phyloP scores from a whole-genome alignment of 1,140 invertebrate species.

The Bilobella aurantiaca region DNA sequence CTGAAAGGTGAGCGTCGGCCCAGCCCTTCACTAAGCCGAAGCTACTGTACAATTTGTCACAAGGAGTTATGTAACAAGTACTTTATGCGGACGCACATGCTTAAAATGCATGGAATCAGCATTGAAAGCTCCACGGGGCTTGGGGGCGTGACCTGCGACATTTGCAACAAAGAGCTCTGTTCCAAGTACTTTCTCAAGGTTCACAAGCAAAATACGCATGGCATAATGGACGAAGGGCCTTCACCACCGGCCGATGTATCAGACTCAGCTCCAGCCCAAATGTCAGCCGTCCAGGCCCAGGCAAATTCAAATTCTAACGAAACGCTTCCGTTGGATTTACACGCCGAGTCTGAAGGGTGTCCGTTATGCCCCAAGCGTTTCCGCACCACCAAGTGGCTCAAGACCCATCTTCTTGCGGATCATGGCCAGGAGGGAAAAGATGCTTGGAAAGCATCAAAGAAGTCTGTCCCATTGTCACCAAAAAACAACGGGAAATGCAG shows the following conservation, averaged over 20 bases:
- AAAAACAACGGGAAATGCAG: slow-evolving; percentile 14
- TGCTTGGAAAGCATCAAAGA: slow-evolving; percentile 53
- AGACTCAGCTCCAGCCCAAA: slow-evolving; percentile 20
- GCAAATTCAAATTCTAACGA: background rate
- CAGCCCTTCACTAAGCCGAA: slow-evolving; percentile 49
- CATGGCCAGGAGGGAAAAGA: slow-evolving; percentile 63
- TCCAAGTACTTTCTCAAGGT: slow-evolving; percentile 95
- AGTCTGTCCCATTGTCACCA: background rate
- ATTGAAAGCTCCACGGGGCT: slow-evolving; percentile 82
- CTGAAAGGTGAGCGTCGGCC: slow-evolving; percentile 17
- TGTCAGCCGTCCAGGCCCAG: background rate
- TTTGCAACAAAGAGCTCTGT: slow-evolving; percentile 93
- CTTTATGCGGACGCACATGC: slow-evolving; percentile 99
- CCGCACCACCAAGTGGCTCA: slow-evolving; percentile 77
- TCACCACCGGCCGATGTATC: slow-evolving; percentile 34
- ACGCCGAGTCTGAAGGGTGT: slow-evolving; percentile 67
- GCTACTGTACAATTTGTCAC: slow-evolving; percentile 98
- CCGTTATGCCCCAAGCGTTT: slow-evolving; percentile 77
- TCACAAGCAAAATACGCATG: slow-evolving; percentile 96
- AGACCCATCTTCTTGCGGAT: slow-evolving; percentile 75
- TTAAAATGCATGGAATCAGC: slow-evolving; percentile 96
- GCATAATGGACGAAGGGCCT: slow-evolving; percentile 56
- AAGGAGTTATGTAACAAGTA: slow-evolving; percentile 99
- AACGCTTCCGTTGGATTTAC: slow-evolving; percentile 46
- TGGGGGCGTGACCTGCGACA: slow-evolving; percentile 86